phyloP scores from a whole-genome alignment of 2,113 vertebrate genomes.

The Pardalotus punctatus region DNA sequence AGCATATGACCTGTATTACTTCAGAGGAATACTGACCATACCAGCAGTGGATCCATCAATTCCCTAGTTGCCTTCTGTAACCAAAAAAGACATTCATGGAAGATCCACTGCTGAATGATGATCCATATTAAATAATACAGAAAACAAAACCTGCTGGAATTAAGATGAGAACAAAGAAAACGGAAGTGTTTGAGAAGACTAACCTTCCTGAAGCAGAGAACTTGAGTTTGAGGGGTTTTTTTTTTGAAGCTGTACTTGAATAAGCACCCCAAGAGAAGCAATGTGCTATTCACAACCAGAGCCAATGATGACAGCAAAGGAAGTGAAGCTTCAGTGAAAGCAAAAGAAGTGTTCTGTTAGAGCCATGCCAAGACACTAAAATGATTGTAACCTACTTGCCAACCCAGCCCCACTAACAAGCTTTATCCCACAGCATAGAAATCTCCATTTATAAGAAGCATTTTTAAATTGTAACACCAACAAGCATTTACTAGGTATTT shows the following conservation, averaged over 20 bases:
- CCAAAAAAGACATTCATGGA: background rate
- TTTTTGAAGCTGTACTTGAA: background rate
- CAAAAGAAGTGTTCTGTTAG: background rate
- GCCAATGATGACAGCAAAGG: background rate
- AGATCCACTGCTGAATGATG: background rate
- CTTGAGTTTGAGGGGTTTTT: accelerated
- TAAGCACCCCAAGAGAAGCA: background rate
- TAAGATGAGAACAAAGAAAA: background rate
- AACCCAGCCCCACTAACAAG: background rate
- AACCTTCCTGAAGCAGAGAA: background rate
- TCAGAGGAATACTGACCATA: background rate
- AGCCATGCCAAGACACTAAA: background rate
- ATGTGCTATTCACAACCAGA: background rate
- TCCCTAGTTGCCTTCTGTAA: background rate
- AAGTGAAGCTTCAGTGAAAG: background rate
- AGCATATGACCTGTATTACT: background rate
- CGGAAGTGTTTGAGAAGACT: background rate
- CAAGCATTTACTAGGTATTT: background rate
- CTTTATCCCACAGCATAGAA: background rate
- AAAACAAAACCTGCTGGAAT: background rate
- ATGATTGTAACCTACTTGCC: background rate
- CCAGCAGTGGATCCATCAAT: background rate
- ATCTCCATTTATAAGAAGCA: background rate
- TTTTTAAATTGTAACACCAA: background rate
- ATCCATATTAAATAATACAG: background rate